These are phyloP conservation scores for Morphnarchus princeps DNA, from an alignment of 2,113 vertebrate genomes.

Conservation along the genomic window DNA sequence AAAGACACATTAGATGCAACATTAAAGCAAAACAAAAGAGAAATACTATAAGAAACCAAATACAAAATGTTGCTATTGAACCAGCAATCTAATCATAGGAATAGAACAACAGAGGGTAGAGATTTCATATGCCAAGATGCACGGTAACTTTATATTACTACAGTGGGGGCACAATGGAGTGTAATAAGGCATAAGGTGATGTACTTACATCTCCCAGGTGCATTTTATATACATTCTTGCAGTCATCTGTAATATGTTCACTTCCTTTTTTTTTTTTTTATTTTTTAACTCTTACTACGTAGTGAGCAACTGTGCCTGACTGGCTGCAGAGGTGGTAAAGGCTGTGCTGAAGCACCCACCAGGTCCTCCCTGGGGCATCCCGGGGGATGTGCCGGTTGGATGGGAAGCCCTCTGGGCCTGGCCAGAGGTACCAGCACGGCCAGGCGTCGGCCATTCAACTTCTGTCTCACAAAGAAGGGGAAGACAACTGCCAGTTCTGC, in stretches of 20 bases:
- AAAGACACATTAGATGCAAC: background rate
- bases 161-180: background rate
- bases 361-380: background rate
- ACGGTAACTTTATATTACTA: background rate
- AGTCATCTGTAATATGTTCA: background rate
- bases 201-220: background rate
- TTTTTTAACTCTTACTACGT: too few species aligned
- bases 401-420: background rate
- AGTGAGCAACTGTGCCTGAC: background rate
- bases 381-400: background rate
- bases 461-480: background rate
- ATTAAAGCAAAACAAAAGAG: background rate
- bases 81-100: background rate
- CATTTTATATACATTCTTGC: background rate
- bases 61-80: background rate
- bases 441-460: background rate
- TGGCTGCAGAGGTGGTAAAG: background rate
- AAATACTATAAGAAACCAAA: background rate
- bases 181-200: background rate
- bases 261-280: background rate
- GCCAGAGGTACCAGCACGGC: background rate
- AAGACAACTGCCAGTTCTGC: background rate
- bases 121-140: background rate
- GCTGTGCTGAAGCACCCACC: rapidly evolving
- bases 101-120: background rate